A percentile compares a stretch with the other conserved stretches of the same genome.
Evolutionary conservation across 2,888 invertebrate genomes (phyloP).

Genomic region (Mesoligia furuncula): DNA sequence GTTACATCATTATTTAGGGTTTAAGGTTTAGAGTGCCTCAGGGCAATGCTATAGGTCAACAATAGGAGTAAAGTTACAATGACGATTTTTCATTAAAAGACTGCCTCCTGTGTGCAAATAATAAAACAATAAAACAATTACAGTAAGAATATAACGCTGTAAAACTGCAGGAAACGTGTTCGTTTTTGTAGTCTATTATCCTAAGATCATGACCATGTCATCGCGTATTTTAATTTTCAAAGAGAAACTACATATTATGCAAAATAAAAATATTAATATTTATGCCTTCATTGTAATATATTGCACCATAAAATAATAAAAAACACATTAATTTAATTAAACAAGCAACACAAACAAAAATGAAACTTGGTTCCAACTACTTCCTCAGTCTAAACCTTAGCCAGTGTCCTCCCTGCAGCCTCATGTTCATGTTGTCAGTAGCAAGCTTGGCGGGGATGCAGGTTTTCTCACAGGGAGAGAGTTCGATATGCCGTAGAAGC

Average conservation of each 20-base stretch:
- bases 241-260: not conserved
- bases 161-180: not conserved
- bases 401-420: constrained; percentile 79
- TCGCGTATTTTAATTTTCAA: not conserved
- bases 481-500: constrained; percentile 75
- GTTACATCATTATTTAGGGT: not conserved
- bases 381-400: constrained; percentile 68
- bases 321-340: not conserved
- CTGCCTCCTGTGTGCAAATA: not conserved
- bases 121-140: not conserved
- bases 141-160: not conserved
- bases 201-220: not conserved
- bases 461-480: constrained; percentile 77
- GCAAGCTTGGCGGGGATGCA: constrained; percentile 70
- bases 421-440: constrained; percentile 69
- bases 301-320: not conserved
- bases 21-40: not conserved
- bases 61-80: not conserved
- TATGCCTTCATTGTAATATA: not conserved
- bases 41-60: not conserved
- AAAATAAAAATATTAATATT: not conserved
- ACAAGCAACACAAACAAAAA: not conserved
- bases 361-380: constrained; percentile 2
- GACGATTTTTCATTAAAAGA: not conserved
- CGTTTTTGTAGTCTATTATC: not conserved